Percentiles rank a stretch among this genome's conserved stretches.
Conservation (phyloP, 2,797 vertebrate species). For the Malacoctenus gilli region DNA sequence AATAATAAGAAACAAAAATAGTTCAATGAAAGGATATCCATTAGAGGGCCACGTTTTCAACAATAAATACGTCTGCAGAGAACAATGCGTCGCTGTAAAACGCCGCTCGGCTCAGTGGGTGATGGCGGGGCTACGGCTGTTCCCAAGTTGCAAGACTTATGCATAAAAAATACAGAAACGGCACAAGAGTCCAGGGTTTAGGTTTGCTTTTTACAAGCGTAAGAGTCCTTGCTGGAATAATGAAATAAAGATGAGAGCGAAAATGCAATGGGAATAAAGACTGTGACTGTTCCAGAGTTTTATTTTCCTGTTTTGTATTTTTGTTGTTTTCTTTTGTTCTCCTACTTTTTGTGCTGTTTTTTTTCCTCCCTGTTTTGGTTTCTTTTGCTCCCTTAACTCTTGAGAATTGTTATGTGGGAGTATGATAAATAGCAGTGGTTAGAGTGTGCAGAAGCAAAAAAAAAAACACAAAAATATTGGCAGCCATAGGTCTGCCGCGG, state of each 20-base stretch:
- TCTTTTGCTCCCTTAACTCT: conserved; percentile 57
- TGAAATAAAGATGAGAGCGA: conserved; percentile 74
- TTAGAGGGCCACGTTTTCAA: conserved; percentile 33
- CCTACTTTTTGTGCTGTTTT: conserved; percentile 59
- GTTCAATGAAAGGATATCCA: conserved; percentile 42
- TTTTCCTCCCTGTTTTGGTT: conserved; percentile 65
- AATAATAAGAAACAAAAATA: conserved; percentile 41
- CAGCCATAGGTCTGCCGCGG: conserved; percentile 43
- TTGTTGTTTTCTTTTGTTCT: conserved; percentile 46
- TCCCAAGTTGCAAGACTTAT: conserved; percentile 38
- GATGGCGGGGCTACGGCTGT: conserved; percentile 10
- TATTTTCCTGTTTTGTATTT: conserved; percentile 50
- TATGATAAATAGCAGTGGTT: conserved; percentile 62
- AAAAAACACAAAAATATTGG: conserved; percentile 57
- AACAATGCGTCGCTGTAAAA: conserved; percentile 22
- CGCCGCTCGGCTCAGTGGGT: conserved; percentile 15
- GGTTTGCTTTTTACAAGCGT: conserved; percentile 59
- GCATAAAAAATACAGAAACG: conserved; percentile 28
- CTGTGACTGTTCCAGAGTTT: conserved; percentile 48
- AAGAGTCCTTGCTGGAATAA: conserved; percentile 58
- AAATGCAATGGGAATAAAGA: conserved; percentile 68
- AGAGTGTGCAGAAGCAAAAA: conserved; percentile 42
- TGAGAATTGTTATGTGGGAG: conserved; percentile 63
- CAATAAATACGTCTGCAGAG: conserved; percentile 31
- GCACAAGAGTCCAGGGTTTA: conserved; percentile 47